Base-by-base conservation (phyloP, 2,888 invertebrate genomes). In the Aleiodes testaceus region DNA sequence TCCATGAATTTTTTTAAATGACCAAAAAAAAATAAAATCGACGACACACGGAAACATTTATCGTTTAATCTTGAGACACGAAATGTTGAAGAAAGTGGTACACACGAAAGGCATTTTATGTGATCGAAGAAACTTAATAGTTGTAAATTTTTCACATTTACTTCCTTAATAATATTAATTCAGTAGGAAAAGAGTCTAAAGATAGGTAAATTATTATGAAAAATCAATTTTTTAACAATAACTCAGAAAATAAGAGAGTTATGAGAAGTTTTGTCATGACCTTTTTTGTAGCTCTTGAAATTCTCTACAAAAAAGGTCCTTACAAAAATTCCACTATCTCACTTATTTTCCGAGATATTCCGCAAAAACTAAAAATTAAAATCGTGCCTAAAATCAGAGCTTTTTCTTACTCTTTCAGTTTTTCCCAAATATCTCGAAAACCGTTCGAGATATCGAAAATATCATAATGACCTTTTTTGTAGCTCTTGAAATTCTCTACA, bases 81-180 rank as follows among this genome's bases (percentile, higher is more conserved):
- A 74, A 74, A 69, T 69, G 55, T 52, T 66, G 36, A 50, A 64
- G 22, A 76, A 76, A 73, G 72, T 75, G 74, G 64, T 77, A 74
- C 75, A 73, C 76, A 72, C 72, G 75, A 72, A 74, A 64, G 52
- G 47, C 61, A 22, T 53, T 59, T 63, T 63, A 63, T 42, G 18
- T 44, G 18, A 71, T 26, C 30, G 50, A 70, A 52, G 42, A 66
- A 66, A 55, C 50, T 47, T 18, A 42, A 47, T 14, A 59, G 30
- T 11, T 36, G 16, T 16, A 16, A 36, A 59, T 59, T 59, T 59
- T 26, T 3, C 36, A 16, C 59, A 59, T 59, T 59, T 59, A n/a
- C 18, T 59, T 59, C 18, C 16, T 18, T 59, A 14, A 59, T 59
- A 16, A 26, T 6, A n/a, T 26, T 26, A 53, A 53, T 11, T 6